Percentiles rank a stretch among this genome's conserved stretches.
These are phyloP conservation scores for human (Homo sapiens) DNA, from an alignment of 2,113 vertebrate species.

Conservation along the genomic window GRCh38 chr1:107809001-107809500, in stretches of 20 bases:
- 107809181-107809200: constrained; percentile 11
- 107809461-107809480: not conserved
- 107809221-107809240: not conserved
- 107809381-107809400: not conserved
- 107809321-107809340: not conserved
- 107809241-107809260: not conserved
- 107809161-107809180: constrained; percentile 25
- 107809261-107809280: not conserved
- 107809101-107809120: not conserved
- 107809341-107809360: not conserved
- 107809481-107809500: not conserved
- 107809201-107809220: not conserved
- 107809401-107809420: not conserved
- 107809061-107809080: not conserved
- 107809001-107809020: not conserved
- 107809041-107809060: not conserved
- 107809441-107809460: not conserved
- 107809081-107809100: not conserved
- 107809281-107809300: not conserved
- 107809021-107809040: not conserved
- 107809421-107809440: fast-evolving
- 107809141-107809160: constrained; percentile 47
- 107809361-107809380: not conserved
- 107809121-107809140: not conserved
- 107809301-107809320: not conserved